Evolutionary conservation across 2,797 vertebrate species (phyloP).

Genomic region (Lophotriccus pileatus): DNA sequence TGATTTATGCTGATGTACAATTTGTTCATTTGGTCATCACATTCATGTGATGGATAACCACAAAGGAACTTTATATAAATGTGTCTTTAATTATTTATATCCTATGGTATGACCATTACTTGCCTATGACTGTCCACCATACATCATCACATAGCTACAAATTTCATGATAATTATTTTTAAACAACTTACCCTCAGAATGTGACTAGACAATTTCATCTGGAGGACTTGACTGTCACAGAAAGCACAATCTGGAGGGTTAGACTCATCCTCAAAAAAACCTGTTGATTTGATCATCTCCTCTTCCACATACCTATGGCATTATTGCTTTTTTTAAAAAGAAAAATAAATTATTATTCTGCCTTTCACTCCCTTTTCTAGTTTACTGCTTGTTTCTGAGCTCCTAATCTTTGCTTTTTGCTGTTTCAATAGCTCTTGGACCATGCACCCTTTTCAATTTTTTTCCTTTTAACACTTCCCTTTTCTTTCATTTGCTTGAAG

Average conservation of each 20-base stretch:
- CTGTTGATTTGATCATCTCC: neutral
- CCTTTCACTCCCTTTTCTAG: constrained; percentile 42
- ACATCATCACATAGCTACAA: neutral
- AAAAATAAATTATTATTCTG: neutral
- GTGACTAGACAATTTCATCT: neutral
- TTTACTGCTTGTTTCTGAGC: neutral
- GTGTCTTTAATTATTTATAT: neutral
- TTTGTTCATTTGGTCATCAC: neutral
- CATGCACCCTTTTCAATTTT: neutral
- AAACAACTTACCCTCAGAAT: neutral
- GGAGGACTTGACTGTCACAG: constrained; percentile 64
- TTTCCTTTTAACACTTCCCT: neutral
- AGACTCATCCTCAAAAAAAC: constrained; percentile 70
- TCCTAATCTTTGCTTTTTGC: neutral
- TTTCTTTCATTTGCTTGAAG: neutral
- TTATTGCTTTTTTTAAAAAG: neutral
- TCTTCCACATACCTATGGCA: neutral
- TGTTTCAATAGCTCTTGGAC: neutral
- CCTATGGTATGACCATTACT: neutral
- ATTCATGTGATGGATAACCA: neutral
- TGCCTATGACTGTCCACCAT: neutral
- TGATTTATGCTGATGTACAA: neutral
- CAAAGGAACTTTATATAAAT: neutral
- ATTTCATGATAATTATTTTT: neutral
- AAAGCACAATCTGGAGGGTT: constrained; percentile 71